These are phyloP conservation scores for Botrylloides violaceus DNA, from an alignment of 23 tunicate species.

Conservation along the genomic window DNA sequence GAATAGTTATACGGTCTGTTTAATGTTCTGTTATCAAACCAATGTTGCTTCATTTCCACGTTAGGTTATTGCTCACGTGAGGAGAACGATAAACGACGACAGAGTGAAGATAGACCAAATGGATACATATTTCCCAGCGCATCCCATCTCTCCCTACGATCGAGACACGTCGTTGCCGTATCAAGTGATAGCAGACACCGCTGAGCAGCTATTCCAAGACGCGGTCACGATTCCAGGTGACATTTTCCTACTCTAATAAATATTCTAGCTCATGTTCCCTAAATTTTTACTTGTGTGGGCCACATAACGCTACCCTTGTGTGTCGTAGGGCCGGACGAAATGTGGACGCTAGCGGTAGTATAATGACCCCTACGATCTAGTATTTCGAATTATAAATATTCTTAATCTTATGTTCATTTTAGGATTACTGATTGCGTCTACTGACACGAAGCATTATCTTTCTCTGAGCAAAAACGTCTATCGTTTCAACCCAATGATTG, in stretches of 20 bases:
- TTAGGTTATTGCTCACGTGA: constrained; percentile 1
- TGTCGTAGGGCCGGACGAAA: no score
- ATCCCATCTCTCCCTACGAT: constrained; percentile 57
- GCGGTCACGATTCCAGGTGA: constrained; percentile 46
- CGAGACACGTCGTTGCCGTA: constrained; percentile 27
- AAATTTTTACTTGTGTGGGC: no score
- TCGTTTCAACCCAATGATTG: constrained; percentile 30
- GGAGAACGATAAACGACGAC: constrained; percentile 42
- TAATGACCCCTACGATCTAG: no score
- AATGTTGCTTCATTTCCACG: no score
- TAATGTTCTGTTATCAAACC: no score
- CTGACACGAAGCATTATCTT: constrained; percentile 59
- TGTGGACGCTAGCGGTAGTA: no score
- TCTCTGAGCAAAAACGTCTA: constrained; percentile 37
- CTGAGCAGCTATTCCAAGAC: constrained; percentile 39
- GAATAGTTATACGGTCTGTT: no score
- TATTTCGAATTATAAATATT: no score
- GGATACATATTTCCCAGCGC: constrained; percentile 8
- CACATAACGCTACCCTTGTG: no score
- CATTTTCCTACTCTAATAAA: background rate
- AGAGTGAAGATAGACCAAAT: constrained; percentile 29
- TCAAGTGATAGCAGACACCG: constrained; percentile 30
- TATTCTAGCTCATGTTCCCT: background rate
- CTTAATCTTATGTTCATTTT: no score
- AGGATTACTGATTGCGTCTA: constrained; percentile 57